Evolutionary conservation across 2,113 vertebrate species (phyloP), one percentile per base, ranked within the genome.

Genomic region (Psittacus erithacus): DNA sequence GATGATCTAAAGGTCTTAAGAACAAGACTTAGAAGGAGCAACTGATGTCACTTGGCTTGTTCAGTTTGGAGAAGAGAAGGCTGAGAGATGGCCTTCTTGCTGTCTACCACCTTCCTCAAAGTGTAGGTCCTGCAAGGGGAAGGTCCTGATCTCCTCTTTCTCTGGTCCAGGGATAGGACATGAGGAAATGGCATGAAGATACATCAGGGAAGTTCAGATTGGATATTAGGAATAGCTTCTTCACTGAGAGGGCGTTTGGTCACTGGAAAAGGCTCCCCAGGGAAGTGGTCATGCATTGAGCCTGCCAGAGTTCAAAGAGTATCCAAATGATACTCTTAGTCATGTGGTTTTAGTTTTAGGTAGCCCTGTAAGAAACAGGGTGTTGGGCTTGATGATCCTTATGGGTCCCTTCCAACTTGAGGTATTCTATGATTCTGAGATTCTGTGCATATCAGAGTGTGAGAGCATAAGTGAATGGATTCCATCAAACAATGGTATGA

Each of bases 131-230:
- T 59, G 33, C 55, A n/a, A 73, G 15, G 1, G 28, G 35, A 18
- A 60, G 23, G 14, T 60, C 22, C 35, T n/a, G 53, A 60, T 49
- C 14, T 39, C 44, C 14, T 39, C 68, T 38, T 27, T 29, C 15
- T 77, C 15, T 11, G 29, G 44, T 49, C 11, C 29, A 50, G 14
- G 0, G 0, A n/a, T 4, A 43, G 19, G 25, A 50, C 31, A 50
- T 0, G 1, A 62, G 31, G 38, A 83, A 62, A 71, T 29, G 18
- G 31, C 52, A 43, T 6, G 12, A 71, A 83, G 23, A 38, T 63
- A 25, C 11, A n/a, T 9, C 33, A 59, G 33, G 33, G 55, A n/a
- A 59, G 12, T 57, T 57, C 55, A 57, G 31, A 57, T 9, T 50
- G 44, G 46, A 47, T 11, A 33, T 39, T 33, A 62, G 44, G 75